Evolutionary conservation across 2,888 invertebrate genomes (phyloP).

Genomic region (Alentia gelatinosa): DNA sequence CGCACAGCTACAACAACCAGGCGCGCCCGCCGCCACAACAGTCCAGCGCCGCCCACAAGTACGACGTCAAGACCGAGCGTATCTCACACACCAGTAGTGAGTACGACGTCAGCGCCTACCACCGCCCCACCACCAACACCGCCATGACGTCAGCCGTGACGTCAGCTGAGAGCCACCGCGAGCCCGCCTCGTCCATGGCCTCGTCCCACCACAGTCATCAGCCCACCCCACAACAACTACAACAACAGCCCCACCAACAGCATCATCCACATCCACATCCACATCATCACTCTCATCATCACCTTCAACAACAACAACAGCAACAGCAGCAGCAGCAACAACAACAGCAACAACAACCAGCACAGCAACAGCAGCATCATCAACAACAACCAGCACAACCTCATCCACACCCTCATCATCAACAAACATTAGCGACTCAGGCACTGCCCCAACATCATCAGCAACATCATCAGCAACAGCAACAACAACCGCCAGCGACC

Average conservation of each 20-base stretch:
- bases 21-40: neutral
- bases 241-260: slow-evolving; percentile 2
- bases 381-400: neutral
- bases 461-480: neutral
- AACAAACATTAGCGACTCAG: neutral
- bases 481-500: neutral
- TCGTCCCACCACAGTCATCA: neutral
- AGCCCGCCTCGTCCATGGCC: neutral
- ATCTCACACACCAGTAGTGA: neutral
- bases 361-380: neutral
- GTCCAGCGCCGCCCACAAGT: neutral
- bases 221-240: neutral
- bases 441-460: too few relatives aligned
- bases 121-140: neutral
- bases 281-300: neutral
- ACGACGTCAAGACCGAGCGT: neutral
- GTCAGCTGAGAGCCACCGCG: neutral
- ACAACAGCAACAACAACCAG: slow-evolving; percentile 20
- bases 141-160: neutral
- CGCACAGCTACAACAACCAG: neutral
- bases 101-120: neutral
- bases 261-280: neutral
- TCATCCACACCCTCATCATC: slow-evolving; percentile 19
- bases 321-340: neutral
- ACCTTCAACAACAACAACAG: neutral